Evolutionary conservation across 2,797 vertebrate species (phyloP), one percentile per base, ranked within the genome.

Genomic region (Trichosurus vulpecula): DNA sequence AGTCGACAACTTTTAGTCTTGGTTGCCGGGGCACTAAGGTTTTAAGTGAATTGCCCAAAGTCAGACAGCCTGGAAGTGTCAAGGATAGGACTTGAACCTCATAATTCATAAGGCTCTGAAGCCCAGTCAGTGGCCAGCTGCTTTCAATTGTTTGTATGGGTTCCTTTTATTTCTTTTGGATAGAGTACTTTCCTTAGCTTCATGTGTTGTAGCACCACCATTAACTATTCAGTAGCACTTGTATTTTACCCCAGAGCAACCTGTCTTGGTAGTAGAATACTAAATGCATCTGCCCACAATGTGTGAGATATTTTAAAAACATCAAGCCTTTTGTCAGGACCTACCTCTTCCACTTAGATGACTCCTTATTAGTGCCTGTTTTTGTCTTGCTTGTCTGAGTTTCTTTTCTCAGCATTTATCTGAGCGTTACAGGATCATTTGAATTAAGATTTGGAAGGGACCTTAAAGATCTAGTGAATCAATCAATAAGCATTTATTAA

Each of bases 101-200:
- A 2, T 66, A n/a, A n/a, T n/a, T 66, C 61, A n/a, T n/a, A 19
- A 66, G 35, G 35, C 14, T 66, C 61, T 66, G 61, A n/a, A n/a
- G 14, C 31, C 35, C 35, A 66, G 14, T 66, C 35, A 66, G 35
- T n/a, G 61, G 13, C 16, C 35, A 74, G n/a, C 35, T 19, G 14
- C 61, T 74, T 74, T 74, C 61, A 74, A 41, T 41, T n/a, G 35
- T n/a, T 74, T 74, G 35, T 74, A 41, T 41, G 35, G 1, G 4
- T 74, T n/a, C 35, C 2, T 58, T 41, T 74, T 3, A 81, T 92
- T 95, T 91, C 87, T 96, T 96, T 91, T 55, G 52, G 54, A 91
- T 31, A 92, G 52, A 96, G 11, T 54, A 54, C 81, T 31, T 91
- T 92, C 30, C 41, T 87, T 14, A 41, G 51, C n/a, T 61, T 91